phyloP scores from a whole-genome alignment of 2,113 vertebrate species.

The Odocoileus virginianus region DNA sequence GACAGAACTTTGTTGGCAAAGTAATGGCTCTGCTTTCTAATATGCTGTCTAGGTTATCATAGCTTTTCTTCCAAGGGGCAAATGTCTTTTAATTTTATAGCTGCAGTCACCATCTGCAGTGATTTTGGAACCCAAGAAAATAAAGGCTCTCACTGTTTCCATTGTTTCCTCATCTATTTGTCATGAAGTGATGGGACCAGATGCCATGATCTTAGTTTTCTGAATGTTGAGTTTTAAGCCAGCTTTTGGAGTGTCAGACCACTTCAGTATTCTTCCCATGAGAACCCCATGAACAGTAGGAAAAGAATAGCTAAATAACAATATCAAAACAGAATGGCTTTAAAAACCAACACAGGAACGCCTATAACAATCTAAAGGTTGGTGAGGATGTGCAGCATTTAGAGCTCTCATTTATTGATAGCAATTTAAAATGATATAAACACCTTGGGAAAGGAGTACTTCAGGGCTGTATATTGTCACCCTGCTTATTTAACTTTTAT shows the following conservation, averaged over 20 bases:
- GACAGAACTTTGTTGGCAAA: background rate
- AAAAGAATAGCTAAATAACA: background rate
- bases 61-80: background rate
- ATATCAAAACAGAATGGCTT: background rate
- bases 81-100: background rate
- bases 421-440: background rate
- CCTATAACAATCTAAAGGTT: background rate
- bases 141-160: background rate
- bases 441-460: background rate
- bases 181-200: background rate
- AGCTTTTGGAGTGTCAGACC: background rate
- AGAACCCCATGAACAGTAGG: background rate
- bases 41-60: background rate
- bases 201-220: background rate
- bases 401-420: background rate
- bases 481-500: background rate
- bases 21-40: background rate
- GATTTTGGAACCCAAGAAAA: background rate
- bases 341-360: background rate
- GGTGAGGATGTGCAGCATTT: background rate
- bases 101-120: background rate
- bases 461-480: background rate
- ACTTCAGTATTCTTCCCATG: background rate
- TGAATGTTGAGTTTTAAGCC: background rate
- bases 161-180: background rate